These are phyloP conservation scores for Agriopis marginaria DNA, from an alignment of 2,888 invertebrate genomes.

Conservation along the genomic window DNA sequence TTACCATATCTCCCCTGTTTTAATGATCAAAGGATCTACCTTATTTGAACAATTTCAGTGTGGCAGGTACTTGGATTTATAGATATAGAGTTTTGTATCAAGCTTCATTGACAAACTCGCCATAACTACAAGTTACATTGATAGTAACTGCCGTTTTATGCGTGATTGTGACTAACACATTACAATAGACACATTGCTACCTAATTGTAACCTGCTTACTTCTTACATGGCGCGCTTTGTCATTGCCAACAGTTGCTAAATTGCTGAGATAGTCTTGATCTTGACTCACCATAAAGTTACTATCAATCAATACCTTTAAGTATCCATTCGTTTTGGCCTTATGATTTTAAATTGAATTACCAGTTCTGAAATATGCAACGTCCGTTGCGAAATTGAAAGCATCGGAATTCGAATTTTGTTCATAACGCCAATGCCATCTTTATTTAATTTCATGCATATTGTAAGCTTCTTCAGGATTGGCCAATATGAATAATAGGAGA, in stretches of 20 bases:
- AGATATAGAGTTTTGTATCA: not conserved
- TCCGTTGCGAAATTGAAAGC: conserved; percentile 20
- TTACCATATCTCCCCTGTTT: no score
- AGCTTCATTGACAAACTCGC: conserved; percentile 17
- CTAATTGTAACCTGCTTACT: conserved; percentile 11
- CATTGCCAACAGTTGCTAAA: conserved; percentile 26
- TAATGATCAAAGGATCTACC: no score
- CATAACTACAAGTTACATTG: not conserved
- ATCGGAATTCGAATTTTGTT: conserved; percentile 13
- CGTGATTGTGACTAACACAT: conserved; percentile 37
- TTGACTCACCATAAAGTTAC: conserved; percentile 1
- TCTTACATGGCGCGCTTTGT: conserved; percentile 31
- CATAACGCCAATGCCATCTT: conserved; percentile 7
- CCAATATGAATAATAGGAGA: not conserved
- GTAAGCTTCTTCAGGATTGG: not conserved
- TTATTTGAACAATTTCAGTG: no score
- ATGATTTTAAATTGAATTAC: conserved; percentile 28
- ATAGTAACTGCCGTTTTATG: conserved; percentile 7
- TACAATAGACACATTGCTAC: conserved; percentile 34
- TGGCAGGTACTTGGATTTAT: no score
- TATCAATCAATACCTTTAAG: conserved; percentile 8
- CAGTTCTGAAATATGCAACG: conserved; percentile 16
- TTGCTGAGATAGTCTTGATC: conserved; percentile 9
- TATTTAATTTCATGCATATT: conserved; percentile 28
- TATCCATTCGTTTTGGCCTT: conserved; percentile 24